Evolutionary conservation across 2,888 invertebrate genomes (phyloP).

Genomic region (Drosophila pegasa): DNA sequence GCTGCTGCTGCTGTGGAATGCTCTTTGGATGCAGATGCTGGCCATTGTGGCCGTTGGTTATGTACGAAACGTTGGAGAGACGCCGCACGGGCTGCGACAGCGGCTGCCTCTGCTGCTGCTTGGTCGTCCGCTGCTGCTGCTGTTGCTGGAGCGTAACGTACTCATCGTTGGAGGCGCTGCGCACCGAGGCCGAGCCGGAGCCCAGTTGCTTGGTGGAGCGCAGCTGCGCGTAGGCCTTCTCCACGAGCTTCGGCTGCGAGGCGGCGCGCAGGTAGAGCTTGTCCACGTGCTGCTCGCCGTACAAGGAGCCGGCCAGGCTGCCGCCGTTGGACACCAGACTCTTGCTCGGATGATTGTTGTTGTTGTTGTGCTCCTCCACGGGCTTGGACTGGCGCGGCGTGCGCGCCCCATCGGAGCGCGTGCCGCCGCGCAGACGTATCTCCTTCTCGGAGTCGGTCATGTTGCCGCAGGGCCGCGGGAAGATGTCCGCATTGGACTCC

Average conservation of each 20-base stretch:
- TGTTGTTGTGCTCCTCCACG: slow-evolving; percentile 40
- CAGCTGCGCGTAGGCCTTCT: slow-evolving; percentile 84
- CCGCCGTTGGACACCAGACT: slow-evolving; percentile 27
- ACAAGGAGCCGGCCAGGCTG: slow-evolving; percentile 77
- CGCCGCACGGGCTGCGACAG: slow-evolving; percentile 46
- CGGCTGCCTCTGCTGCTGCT: slow-evolving; percentile 37
- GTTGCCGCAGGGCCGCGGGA: slow-evolving; percentile 92
- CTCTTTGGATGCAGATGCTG: slow-evolving; percentile 82
- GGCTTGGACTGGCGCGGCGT: slow-evolving; percentile 84
- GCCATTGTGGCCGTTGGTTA: slow-evolving; percentile 82
- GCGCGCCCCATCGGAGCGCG: slow-evolving; percentile 89
- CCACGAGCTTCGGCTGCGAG: slow-evolving; percentile 86
- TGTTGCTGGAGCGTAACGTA: slow-evolving; percentile 79
- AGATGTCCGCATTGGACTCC: slow-evolving; percentile 93
- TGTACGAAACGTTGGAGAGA: slow-evolving; percentile 71
- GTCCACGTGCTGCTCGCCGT: slow-evolving; percentile 91
- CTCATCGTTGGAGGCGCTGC: slow-evolving; percentile 80
- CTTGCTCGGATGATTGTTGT: slow-evolving; percentile 57
- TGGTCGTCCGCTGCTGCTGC: slow-evolving; percentile 30
- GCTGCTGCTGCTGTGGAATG: slow-evolving; percentile 48
- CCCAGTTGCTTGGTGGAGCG: slow-evolving; percentile 80
- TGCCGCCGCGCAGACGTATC: slow-evolving; percentile 86
- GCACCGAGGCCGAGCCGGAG: slow-evolving; percentile 53
- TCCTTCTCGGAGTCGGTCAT: slow-evolving; percentile 92
- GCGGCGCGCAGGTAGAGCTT: slow-evolving; percentile 88